Evolutionary conservation across 2,113 vertebrate species (phyloP).

Genomic region (Cairina moschata): DNA sequence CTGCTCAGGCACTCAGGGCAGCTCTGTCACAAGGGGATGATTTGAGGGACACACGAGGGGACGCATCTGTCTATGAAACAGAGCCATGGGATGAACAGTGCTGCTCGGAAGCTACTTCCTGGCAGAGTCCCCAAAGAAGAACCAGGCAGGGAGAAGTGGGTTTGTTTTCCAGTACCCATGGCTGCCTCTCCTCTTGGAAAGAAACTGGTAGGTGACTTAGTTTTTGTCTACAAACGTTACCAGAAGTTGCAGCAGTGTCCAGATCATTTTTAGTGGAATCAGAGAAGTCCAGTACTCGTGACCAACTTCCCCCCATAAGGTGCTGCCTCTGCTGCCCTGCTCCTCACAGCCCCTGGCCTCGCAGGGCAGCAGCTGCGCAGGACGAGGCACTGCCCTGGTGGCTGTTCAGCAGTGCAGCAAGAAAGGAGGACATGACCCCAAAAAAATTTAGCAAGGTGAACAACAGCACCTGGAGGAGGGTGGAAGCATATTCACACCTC

Average conservation of each 20-base stretch:
- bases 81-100: background rate
- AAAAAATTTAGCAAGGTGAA: background rate
- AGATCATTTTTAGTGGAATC: background rate
- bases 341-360: no score
- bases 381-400: background rate
- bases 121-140: background rate
- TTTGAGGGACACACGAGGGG: background rate
- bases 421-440: background rate
- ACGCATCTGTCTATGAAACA: background rate
- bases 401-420: background rate
- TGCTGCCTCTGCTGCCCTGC: no score
- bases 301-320: background rate
- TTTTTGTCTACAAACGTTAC: background rate
- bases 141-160: background rate
- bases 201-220: background rate
- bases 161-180: background rate
- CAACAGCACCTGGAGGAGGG: slow-evolving; percentile 14
- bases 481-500: slow-evolving; percentile 3
- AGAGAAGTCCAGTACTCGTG: background rate
- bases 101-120: background rate
- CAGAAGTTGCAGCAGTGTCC: background rate
- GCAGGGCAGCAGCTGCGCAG: background rate
- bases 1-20: background rate
- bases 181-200: background rate
- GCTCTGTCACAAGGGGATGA: background rate